Percentiles rank a stretch among this genome's conserved stretches.
These are phyloP conservation scores for Meiosimyza decipiens DNA, from an alignment of 2,888 invertebrate species.

Conservation along the genomic window DNA sequence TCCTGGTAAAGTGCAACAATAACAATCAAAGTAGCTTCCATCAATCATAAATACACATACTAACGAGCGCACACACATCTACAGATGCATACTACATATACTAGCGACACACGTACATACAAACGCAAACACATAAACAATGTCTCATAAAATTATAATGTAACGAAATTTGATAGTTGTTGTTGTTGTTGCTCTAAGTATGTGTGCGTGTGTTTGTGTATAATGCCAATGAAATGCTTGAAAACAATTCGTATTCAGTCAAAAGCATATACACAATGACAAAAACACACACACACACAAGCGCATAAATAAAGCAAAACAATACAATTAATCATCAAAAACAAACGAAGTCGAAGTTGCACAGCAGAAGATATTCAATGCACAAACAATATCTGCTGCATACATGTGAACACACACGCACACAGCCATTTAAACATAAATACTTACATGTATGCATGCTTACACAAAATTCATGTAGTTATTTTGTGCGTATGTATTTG, in stretches of 20 bases:
- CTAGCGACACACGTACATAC: neutral
- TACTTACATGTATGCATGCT: too few species aligned
- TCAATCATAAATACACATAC: slow-evolving; percentile 23
- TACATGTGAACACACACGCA: too few species aligned
- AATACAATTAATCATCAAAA: slow-evolving; percentile 30
- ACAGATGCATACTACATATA: neutral
- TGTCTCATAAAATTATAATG: slow-evolving; percentile 32
- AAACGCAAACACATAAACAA: slow-evolving; percentile 1
- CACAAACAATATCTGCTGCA: slow-evolving; percentile 1
- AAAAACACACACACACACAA: neutral
- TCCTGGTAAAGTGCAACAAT: slow-evolving; percentile 15
- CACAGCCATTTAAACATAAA: too few species aligned
- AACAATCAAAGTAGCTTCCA: slow-evolving; percentile 21
- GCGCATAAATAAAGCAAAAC: slow-evolving; percentile 10
- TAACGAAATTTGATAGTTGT: slow-evolving; percentile 28
- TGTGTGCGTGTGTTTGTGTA: too few species aligned
- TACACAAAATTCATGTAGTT: too few species aligned
- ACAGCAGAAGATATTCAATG: slow-evolving; percentile 10
- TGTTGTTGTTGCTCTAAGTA: too few species aligned
- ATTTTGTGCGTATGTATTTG: too few species aligned
- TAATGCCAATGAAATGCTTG: too few species aligned
- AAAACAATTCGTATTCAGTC: too few species aligned
- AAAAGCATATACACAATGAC: too few species aligned
- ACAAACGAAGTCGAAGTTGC: slow-evolving; percentile 32
- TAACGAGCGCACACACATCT: neutral